Base-by-base conservation (phyloP, 2,888 invertebrate genomes). In the Tribolium freemani region DNA sequence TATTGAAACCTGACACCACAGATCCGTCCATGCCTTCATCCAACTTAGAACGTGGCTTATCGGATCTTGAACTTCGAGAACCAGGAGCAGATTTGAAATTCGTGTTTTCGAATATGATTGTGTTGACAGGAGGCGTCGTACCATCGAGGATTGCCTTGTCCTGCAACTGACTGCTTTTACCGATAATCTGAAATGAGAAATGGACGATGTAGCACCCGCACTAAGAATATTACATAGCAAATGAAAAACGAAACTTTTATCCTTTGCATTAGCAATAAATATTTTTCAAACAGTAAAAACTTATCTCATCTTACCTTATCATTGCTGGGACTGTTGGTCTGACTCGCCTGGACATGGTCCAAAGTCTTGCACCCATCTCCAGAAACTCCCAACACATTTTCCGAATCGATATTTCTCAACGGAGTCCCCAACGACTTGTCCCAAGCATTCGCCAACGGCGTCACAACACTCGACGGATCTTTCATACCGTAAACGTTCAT, bases 71-170 rank as follows among this genome's bases (percentile, higher is more conserved):
- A 0, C 83, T 82, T 1, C 87, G 84, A 71, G 90, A 89, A 67
- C 91, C 92, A 11, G 93, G 91, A 69, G 91, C 92, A 76, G 93
- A 91, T 84, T 95, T 95, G 84, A 93, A 96, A 85, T 96, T 96
- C 1, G 96, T 96, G 84, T 96, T 96, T 83, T 96, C 96, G 83
- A 96, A 96, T 76, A 96, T 96, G 63, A 96, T 93, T 0, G 96
- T 96, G 83, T 94, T 94, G 13, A 95, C 94, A 1, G 95, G 94
- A 0, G 94, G 92, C 3, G 93, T 93, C 2, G 93, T 89, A 21
- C 94, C 92, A 82, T 95, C 93, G 30, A 94, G 86, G 0, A 92
- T 90, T 26, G 90, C 89, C 75, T 86, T 86, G 67, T 87, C 87
- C 74, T 83, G 79, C 2, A 84, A 77, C 71, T 84, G 84, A 67